A percentile compares a stretch with the other conserved stretches of the same genome.
Evolutionary conservation across 2,888 invertebrate species (phyloP).

Genomic region (Ochlodes sylvanus): DNA sequence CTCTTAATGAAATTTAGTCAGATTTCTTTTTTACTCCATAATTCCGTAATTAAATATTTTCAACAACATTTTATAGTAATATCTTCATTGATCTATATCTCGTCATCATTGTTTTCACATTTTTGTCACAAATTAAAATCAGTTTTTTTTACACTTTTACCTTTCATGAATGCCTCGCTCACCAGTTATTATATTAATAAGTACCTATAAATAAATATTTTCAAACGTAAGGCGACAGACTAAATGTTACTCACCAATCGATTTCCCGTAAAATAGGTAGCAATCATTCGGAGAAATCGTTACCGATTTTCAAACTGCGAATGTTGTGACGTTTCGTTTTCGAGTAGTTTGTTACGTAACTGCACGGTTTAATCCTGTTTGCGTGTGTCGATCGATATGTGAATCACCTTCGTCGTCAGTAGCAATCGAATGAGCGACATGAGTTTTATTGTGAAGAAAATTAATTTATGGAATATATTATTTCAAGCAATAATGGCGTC

Average conservation of each 20-base stretch:
- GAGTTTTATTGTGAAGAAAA: neutral
- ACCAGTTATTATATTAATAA: neutral
- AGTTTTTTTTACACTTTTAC: too few relatives aligned
- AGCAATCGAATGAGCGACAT: neutral
- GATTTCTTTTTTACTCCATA: too few relatives aligned
- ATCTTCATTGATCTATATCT: too few relatives aligned
- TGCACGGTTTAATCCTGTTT: neutral
- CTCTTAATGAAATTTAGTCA: too few relatives aligned
- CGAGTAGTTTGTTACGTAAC: conserved; percentile 10
- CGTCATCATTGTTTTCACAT: too few relatives aligned
- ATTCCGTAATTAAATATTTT: too few relatives aligned
- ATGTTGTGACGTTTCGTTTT: conserved; percentile 12
- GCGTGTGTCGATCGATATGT: conserved; percentile 2
- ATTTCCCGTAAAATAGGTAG: conserved; percentile 3
- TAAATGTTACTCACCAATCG: neutral
- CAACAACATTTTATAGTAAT: too few relatives aligned
- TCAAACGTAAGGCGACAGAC: neutral
- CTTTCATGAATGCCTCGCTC: too few relatives aligned
- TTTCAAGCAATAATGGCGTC: neutral
- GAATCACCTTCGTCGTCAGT: conserved; percentile 2
- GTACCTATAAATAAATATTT: neutral
- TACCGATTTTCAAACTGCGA: conserved; percentile 6
- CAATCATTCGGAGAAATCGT: conserved; percentile 9
- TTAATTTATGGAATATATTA: neutral
- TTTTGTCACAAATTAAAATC: too few relatives aligned